phyloP scores from a whole-genome alignment of 2,113 vertebrate species.

The Lycaon pictus region DNA sequence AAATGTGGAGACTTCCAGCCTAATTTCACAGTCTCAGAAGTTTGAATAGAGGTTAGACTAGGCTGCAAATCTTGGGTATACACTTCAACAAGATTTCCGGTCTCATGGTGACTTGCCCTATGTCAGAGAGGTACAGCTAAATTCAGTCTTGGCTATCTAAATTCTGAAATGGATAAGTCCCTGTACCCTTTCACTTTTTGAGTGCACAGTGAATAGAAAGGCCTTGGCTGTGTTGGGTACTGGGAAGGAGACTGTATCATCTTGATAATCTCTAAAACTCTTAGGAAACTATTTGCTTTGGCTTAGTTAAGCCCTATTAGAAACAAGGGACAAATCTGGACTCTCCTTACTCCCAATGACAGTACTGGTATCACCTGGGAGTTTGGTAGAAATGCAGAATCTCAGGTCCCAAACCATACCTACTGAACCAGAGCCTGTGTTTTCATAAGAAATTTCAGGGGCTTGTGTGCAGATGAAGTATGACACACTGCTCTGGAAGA shows the following conservation, averaged over 20 bases:
- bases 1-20: constrained; percentile 72
- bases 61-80: constrained; percentile 57
- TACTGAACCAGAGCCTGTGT: not conserved
- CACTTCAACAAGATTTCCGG: constrained; percentile 65
- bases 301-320: constrained; percentile 11
- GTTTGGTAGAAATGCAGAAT: not conserved
- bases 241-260: constrained; percentile 9
- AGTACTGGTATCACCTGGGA: not conserved
- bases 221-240: not conserved
- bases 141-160: constrained; percentile 44
- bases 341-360: not conserved
- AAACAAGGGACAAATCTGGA: not conserved
- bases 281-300: constrained; percentile 39
- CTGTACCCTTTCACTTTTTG: constrained; percentile 22
- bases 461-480: not conserved
- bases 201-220: not conserved
- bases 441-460: not conserved
- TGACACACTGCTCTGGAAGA: not conserved
- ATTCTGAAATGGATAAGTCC: constrained; percentile 44
- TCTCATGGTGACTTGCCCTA: constrained; percentile 57
- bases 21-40: constrained; percentile 75
- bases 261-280: not conserved
- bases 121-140: constrained; percentile 53
- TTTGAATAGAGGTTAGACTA: constrained; percentile 70
- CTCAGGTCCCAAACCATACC: not conserved